Evolutionary conservation across 2,113 vertebrate genomes (phyloP), one percentile per base, ranked within the genome.

Genomic region (Osmerus mordax): DNA sequence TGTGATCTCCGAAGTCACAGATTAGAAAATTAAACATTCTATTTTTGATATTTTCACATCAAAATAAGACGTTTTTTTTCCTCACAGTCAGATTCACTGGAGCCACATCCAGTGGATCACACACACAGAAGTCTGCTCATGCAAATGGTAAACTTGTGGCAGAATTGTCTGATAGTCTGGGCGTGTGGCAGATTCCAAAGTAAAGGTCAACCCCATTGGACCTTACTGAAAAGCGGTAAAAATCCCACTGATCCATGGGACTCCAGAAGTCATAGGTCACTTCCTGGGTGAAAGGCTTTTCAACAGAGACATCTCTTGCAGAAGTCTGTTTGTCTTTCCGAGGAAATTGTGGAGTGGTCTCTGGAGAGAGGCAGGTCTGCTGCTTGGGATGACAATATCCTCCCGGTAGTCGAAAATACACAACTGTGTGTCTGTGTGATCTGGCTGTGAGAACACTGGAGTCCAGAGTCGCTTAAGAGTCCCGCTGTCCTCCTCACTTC

Each of bases 181-280:
- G 81, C 79, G 84, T 80, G 83, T 79, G 83, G 73, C 82, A 53
- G 71, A 56, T 59, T 74, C 81, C 75, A 51, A 72, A 70, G 67
- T 66, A 16, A 78, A 69, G 59, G 82, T 83, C 81, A 71, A 64
- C 77, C 62, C 3, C 77, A 36, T 41, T 55, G 51, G 70, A 82
- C 23, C n/a, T 6, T 79, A 77, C 41, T 36, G 11, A 72, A 78
- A 73, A 41, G 75, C 63, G 77, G 67, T 53, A 65, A 81, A 87
- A 70, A 86, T 82, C 78, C 65, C 72, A 76, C 41, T 65, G 32
- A 16, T 9, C 23, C 64, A 36, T 55, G 56, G 21, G 53, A 28
- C n/a, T 70, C 78, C 76, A 83, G 69, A 83, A 78, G 51, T 85
- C 69, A 88, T 88, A 90, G 85, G 87, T 89, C 87, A 88, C 88